These are phyloP conservation scores for Irena cyanogastra DNA, from an alignment of 2,113 vertebrate genomes.

Conservation along the genomic window DNA sequence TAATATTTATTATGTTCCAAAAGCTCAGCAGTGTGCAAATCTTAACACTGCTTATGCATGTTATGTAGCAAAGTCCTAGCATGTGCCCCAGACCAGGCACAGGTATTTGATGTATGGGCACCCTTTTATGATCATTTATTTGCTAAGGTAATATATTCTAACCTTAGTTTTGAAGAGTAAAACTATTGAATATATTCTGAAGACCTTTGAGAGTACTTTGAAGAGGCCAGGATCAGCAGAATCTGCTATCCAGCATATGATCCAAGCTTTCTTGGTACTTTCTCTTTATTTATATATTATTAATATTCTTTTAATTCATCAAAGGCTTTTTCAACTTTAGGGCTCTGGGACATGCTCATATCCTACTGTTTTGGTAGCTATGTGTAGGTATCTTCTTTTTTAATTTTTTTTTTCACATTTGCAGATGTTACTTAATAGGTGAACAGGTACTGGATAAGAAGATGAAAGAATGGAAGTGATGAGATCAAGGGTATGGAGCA, in stretches of 20 bases:
- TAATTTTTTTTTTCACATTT: background rate
- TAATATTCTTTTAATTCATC: conserved; percentile 33
- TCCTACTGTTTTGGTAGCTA: background rate
- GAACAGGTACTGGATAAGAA: background rate
- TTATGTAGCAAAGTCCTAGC: background rate
- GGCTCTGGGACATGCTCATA: background rate
- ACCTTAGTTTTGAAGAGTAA: background rate
- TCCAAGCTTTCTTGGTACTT: background rate
- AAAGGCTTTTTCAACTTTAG: conserved; percentile 23
- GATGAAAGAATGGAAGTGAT: background rate
- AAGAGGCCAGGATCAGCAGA: background rate
- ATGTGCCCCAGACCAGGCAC: background rate
- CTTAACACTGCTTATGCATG: background rate
- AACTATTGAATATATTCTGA: background rate
- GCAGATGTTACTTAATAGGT: background rate
- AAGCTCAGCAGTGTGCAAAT: background rate
- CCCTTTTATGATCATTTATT: background rate
- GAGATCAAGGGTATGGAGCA: background rate
- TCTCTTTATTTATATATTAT: conserved; percentile 28
- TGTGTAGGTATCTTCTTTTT: background rate
- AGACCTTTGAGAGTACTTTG: conserved; percentile 15
- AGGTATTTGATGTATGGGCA: background rate
- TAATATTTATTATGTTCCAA: background rate
- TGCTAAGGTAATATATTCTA: background rate
- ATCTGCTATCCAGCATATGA: background rate